These are phyloP conservation scores for Halcyon malimbica DNA, from an alignment of 2,113 vertebrate species.

Conservation along the genomic window DNA sequence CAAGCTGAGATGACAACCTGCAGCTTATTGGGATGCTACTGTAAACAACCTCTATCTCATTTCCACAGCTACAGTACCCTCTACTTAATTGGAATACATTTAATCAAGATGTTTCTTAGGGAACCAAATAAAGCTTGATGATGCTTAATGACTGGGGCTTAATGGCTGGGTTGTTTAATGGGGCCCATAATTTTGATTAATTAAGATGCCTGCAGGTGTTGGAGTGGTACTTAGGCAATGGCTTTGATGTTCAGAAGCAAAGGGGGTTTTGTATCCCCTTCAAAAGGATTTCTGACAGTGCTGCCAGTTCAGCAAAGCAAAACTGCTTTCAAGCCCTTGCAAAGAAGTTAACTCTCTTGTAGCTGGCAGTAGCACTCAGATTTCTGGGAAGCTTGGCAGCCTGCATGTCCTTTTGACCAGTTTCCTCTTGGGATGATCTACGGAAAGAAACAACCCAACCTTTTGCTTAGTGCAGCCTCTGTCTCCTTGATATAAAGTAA, in stretches of 20 bases:
- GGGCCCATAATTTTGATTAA: conserved; percentile 63
- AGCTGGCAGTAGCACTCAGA: background rate
- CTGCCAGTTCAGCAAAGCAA: background rate
- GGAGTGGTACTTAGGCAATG: conserved; percentile 26
- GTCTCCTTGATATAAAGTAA: background rate
- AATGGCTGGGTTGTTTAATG: conserved; percentile 55
- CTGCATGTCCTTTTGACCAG: background rate
- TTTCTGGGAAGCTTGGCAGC: background rate
- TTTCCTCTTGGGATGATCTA: background rate
- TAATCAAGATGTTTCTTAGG: conserved; percentile 64
- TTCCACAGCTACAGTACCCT: background rate
- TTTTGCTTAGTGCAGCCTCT: background rate
- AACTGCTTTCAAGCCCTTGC: background rate
- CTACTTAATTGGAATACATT: conserved; percentile 33
- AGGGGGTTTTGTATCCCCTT: background rate
- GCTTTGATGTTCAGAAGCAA: conserved; percentile 19
- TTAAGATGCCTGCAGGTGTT: conserved; percentile 61
- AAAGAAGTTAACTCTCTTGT: background rate
- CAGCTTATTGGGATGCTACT: background rate
- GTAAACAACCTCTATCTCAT: background rate
- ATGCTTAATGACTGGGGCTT: conserved; percentile 42
- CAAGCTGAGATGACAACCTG: background rate
- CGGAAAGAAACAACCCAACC: background rate
- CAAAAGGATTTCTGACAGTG: background rate
- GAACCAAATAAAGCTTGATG: conserved; percentile 61